phyloP scores from a whole-genome alignment of 2,888 invertebrate species.

The Saturnia pavonia region DNA sequence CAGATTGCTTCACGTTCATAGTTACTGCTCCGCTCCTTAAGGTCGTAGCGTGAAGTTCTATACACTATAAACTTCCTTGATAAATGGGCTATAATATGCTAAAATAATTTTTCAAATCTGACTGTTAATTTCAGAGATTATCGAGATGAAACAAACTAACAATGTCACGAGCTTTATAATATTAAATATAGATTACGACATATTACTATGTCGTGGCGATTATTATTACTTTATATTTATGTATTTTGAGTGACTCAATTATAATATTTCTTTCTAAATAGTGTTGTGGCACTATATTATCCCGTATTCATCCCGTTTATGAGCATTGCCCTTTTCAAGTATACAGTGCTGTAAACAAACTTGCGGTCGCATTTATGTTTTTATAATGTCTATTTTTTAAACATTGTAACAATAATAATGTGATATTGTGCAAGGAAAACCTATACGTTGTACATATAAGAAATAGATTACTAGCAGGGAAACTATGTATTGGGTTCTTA shows the following conservation, averaged over 20 bases:
- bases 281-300: neutral
- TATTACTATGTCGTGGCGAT: too few relatives aligned
- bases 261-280: too few relatives aligned
- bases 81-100: too few relatives aligned
- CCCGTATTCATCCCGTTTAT: neutral
- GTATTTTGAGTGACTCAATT: neutral
- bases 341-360: neutral
- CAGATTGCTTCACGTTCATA: too few relatives aligned
- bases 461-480: neutral
- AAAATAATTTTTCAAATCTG: too few relatives aligned
- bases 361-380: neutral
- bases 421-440: conserved; percentile 6
- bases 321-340: neutral
- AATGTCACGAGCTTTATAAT: too few relatives aligned
- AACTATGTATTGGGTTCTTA: conserved; percentile 43
- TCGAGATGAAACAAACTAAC: too few relatives aligned
- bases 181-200: too few relatives aligned
- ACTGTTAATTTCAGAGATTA: too few relatives aligned
- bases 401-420: neutral
- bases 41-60: too few relatives aligned
- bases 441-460: neutral
- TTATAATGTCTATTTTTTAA: neutral
- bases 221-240: neutral
- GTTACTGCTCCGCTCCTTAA: too few relatives aligned
- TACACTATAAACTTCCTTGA: too few relatives aligned